A percentile compares a stretch with the other conserved stretches of the same genome.
phyloP scores from a whole-genome alignment of 2,888 invertebrate genomes.

The Dromius quadrimaculatus region DNA sequence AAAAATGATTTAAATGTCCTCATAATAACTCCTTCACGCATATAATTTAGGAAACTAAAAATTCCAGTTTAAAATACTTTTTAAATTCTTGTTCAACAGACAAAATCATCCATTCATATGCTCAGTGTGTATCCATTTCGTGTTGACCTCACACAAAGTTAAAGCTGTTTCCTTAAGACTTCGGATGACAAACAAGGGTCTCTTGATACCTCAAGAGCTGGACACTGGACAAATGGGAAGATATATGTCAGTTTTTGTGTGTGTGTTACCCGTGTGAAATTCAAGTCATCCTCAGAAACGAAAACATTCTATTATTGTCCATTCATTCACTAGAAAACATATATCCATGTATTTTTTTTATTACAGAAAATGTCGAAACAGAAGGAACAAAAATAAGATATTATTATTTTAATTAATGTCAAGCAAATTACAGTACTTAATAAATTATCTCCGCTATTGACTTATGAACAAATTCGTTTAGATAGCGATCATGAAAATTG shows the following conservation, averaged over 20 bases:
- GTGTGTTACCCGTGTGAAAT: background rate
- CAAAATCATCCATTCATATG: slow-evolving; percentile 7
- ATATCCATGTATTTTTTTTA: too few relatives aligned
- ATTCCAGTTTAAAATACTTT: too few relatives aligned
- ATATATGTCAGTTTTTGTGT: slow-evolving; percentile 11
- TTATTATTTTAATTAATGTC: too few relatives aligned
- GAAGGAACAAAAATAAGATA: too few relatives aligned
- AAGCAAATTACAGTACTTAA: slow-evolving; percentile 23
- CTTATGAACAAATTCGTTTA: slow-evolving; percentile 21
- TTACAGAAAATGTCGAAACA: too few relatives aligned
- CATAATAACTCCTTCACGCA: too few relatives aligned
- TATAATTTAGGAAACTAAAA: too few relatives aligned
- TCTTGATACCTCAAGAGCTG: too few relatives aligned
- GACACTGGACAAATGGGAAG: slow-evolving; percentile 25
- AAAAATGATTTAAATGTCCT: too few relatives aligned
- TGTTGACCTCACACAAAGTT: slow-evolving; percentile 22
- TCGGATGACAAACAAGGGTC: background rate
- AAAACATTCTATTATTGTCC: background rate
- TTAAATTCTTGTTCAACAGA: too few relatives aligned
- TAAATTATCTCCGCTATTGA: slow-evolving; percentile 23
- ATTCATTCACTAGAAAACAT: background rate
- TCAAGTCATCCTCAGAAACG: background rate
- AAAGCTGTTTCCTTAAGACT: background rate
- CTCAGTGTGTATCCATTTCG: slow-evolving; percentile 2
- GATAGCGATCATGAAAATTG: slow-evolving; percentile 18